A percentile compares a stretch with the other conserved stretches of the same genome.
These are phyloP conservation scores for Philopotamus ludificatus DNA, from an alignment of 1,140 invertebrate genomes.

Conservation along the genomic window DNA sequence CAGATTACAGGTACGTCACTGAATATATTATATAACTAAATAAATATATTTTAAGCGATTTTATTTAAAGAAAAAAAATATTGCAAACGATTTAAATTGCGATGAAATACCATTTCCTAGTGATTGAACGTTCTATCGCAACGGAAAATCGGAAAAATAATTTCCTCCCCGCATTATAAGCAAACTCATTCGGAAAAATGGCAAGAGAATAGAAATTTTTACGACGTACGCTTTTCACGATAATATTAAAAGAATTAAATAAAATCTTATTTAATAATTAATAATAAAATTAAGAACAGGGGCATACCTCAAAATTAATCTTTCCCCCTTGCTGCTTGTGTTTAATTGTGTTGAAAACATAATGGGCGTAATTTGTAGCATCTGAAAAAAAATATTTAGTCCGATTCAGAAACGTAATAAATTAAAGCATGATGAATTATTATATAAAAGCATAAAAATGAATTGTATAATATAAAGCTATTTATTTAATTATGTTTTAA, in stretches of 20 bases:
- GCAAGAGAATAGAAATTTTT: background rate
- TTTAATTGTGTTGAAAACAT: constrained; percentile 91
- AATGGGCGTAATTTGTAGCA: constrained; percentile 86
- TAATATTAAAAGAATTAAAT: background rate
- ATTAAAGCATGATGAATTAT: too few species aligned
- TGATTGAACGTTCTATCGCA: constrained; percentile 1
- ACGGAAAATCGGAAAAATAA: constrained; percentile 24
- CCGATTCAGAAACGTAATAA: background rate
- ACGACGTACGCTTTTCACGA: background rate
- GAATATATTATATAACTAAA: too few species aligned
- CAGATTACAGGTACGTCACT: too few species aligned
- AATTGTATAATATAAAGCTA: too few species aligned
- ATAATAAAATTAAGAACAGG: background rate
- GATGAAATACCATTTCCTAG: constrained; percentile 22
- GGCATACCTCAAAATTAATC: constrained; percentile 85
- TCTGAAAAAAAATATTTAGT: constrained; percentile 66
- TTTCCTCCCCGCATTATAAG: constrained; percentile 16
- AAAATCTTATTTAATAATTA: too few species aligned
- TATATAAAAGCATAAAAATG: too few species aligned
- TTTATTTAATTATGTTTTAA: too few species aligned
- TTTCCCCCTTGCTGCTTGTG: constrained; percentile 79
- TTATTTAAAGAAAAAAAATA: too few species aligned
- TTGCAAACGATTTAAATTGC: too few species aligned
- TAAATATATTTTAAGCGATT: too few species aligned
- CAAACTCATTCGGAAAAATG: constrained; percentile 12